Conservation (phyloP, 2,797 vertebrate species). For the Coccyzus lansbergi region DNA sequence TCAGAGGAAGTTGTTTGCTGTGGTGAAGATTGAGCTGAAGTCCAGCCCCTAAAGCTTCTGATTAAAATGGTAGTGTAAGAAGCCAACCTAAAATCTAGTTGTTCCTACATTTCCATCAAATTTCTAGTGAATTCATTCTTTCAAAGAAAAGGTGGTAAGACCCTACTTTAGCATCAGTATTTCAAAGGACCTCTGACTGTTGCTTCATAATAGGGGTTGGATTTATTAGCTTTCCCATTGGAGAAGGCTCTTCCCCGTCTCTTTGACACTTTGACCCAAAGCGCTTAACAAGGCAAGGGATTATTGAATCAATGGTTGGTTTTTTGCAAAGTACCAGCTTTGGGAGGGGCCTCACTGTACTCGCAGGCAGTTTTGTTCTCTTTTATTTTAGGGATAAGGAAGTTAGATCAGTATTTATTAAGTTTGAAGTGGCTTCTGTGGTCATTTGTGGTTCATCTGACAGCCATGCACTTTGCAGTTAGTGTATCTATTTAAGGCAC, state of each 20-base stretch:
- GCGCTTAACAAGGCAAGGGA: neutral
- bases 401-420: neutral
- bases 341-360: neutral
- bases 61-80: neutral
- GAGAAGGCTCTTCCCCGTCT: neutral
- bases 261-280: neutral
- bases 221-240: neutral
- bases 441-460: slow-evolving; percentile 3
- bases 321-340: neutral
- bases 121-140: neutral
- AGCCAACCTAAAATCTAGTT: neutral
- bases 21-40: neutral
- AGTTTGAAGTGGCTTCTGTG: neutral
- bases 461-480: neutral
- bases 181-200: neutral
- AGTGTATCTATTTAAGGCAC: neutral
- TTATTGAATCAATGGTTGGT: neutral
- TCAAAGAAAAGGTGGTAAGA: neutral
- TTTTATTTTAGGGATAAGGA: neutral
- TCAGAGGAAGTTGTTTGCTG: neutral
- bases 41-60: neutral
- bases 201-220: neutral
- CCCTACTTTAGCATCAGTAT: neutral
- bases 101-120: neutral
- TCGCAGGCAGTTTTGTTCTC: neutral